phyloP scores from a whole-genome alignment of 2,888 invertebrate genomes.

The Lasius platythorax region DNA sequence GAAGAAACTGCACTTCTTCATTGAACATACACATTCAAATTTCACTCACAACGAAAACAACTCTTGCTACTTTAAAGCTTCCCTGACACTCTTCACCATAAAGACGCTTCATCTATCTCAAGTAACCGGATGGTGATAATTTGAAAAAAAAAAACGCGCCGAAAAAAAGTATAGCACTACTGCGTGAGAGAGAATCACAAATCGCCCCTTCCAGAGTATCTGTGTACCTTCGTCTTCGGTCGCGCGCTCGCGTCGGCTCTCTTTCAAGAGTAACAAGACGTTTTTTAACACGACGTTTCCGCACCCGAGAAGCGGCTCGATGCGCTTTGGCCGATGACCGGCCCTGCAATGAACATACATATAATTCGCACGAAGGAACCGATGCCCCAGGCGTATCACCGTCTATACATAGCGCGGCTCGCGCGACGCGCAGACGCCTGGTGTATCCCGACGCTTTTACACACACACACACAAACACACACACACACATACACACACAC shows the following conservation, averaged over 20 bases:
- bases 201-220: not conserved
- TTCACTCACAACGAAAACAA: not conserved
- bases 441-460: slow-evolving; percentile 65
- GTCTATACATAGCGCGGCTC: slow-evolving; percentile 80
- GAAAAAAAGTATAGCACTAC: not conserved
- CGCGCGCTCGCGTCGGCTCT: not conserved
- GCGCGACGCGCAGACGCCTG: slow-evolving; percentile 79
- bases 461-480: not conserved
- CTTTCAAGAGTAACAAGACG: not conserved
- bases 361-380: slow-evolving; percentile 78
- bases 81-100: not conserved
- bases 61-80: not conserved
- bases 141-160: not conserved
- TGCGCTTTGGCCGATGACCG: slow-evolving; percentile 75
- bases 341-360: slow-evolving; percentile 75
- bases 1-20: not conserved
- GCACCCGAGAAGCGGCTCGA: slow-evolving; percentile 4
- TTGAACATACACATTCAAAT: not conserved
- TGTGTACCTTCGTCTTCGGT: not conserved
- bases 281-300: not conserved
- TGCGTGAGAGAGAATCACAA: not conserved
- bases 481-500: no score
- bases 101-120: not conserved
- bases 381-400: slow-evolving; percentile 74
- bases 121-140: not conserved